Evolutionary conservation across 2,797 vertebrate genomes (phyloP).

Genomic region (Nothura maculosa): DNA sequence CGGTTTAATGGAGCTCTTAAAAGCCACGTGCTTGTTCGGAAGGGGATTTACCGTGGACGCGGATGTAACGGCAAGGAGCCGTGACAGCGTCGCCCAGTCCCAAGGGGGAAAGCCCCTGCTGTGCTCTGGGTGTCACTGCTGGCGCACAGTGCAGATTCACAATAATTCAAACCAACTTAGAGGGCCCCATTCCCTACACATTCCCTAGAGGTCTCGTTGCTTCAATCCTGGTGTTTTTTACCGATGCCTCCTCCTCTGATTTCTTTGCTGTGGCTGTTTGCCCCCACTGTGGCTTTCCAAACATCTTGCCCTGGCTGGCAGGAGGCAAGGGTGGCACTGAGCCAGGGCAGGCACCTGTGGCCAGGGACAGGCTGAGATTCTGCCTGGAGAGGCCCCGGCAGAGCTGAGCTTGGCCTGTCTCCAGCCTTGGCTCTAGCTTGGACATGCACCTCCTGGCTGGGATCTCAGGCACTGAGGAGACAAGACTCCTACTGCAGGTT

Average conservation of each 20-base stretch:
- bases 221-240: neutral
- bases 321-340: neutral
- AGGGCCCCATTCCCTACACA: neutral
- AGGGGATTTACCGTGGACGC: neutral
- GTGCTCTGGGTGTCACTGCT: neutral
- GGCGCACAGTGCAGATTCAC: neutral
- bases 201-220: neutral
- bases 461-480: neutral
- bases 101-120: neutral
- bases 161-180: neutral
- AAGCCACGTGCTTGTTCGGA: neutral
- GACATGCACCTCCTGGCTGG: neutral
- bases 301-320: neutral
- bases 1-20: neutral
- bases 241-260: fast-evolving
- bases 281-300: neutral
- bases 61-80: neutral
- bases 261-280: neutral
- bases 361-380: neutral
- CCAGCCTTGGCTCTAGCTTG: neutral
- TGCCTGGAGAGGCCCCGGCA: fast-evolving
- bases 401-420: neutral
- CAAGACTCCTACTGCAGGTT: neutral
- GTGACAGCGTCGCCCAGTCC: neutral
- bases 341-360: neutral